Conservation (phyloP, 2,113 vertebrate genomes). For the Pluvialis apricaria region DNA sequence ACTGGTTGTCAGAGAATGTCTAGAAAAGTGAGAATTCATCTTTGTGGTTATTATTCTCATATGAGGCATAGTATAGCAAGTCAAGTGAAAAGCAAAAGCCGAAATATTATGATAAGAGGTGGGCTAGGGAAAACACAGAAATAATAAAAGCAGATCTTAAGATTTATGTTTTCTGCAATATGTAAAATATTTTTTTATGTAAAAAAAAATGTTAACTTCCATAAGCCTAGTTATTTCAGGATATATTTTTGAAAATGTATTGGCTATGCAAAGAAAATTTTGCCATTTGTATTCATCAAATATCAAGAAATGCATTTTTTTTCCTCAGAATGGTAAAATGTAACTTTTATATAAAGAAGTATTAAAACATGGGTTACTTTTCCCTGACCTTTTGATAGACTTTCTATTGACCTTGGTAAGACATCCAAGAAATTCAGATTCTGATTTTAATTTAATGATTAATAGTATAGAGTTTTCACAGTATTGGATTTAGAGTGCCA, state of each 20-base stretch:
- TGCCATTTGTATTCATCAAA: neutral
- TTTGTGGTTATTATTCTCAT: neutral
- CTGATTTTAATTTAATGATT: neutral
- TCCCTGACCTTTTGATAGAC: neutral
- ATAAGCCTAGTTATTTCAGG: neutral
- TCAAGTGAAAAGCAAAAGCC: neutral
- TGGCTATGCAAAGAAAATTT: neutral
- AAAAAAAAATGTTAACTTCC: neutral
- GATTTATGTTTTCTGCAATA: neutral
- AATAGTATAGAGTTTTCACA: neutral
- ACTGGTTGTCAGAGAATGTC: neutral
- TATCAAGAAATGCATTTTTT: neutral
- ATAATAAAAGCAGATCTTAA: neutral
- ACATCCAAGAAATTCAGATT: neutral
- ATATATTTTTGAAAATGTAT: neutral
- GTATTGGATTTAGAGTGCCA: neutral
- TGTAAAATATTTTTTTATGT: too few species aligned
- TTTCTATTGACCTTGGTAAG: neutral
- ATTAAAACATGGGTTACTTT: neutral
- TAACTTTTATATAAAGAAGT: neutral
- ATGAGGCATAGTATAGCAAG: neutral
- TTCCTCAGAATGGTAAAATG: neutral
- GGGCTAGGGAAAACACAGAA: neutral
- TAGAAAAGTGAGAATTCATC: neutral
- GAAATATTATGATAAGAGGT: neutral